Evolutionary conservation across 2,113 vertebrate genomes (phyloP).

Genomic region (Alligator sinensis): DNA sequence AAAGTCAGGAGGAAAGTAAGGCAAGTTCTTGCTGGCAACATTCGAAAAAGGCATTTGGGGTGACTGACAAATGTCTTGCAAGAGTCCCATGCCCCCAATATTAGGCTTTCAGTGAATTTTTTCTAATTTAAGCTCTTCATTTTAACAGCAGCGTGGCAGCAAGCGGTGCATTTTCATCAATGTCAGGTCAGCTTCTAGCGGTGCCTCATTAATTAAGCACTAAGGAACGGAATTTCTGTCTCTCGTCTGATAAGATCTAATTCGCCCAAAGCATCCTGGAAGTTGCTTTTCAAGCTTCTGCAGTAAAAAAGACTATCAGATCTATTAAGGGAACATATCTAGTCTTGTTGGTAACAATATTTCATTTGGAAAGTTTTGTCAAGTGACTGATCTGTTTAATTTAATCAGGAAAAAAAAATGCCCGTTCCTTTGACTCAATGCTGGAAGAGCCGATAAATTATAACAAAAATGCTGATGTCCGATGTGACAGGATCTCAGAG

Average conservation of each 20-base stretch:
- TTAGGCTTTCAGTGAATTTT: constrained; percentile 32
- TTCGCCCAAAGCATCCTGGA: constrained; percentile 61
- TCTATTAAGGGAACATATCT: constrained; percentile 48
- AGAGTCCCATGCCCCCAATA: background rate
- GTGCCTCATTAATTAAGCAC: constrained; percentile 16
- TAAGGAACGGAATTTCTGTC: constrained; percentile 37
- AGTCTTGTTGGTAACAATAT: constrained; percentile 67
- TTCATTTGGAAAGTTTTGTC: constrained; percentile 44
- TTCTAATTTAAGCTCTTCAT: background rate
- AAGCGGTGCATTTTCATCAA: background rate
- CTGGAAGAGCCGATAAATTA: constrained; percentile 55
- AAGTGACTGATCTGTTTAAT: constrained; percentile 60
- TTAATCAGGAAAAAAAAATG: constrained; percentile 28
- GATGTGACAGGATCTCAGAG: constrained; percentile 43
- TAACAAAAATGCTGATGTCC: background rate
- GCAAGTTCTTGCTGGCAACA: constrained; percentile 51
- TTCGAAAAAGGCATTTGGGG: constrained; percentile 29
- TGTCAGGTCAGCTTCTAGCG: constrained; percentile 14
- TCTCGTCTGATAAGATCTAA: constrained; percentile 58
- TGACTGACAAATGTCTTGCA: constrained; percentile 51
- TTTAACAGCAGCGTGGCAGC: background rate
- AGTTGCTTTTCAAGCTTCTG: constrained; percentile 54
- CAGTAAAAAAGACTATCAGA: constrained; percentile 1
- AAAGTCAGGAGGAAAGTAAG: constrained; percentile 54
- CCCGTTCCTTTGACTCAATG: constrained; percentile 28